A percentile compares a stretch with the other conserved stretches of the same genome.
These are phyloP conservation scores for Hirtodrosophila alboralis DNA, from an alignment of 2,888 invertebrate genomes.

Conservation along the genomic window DNA sequence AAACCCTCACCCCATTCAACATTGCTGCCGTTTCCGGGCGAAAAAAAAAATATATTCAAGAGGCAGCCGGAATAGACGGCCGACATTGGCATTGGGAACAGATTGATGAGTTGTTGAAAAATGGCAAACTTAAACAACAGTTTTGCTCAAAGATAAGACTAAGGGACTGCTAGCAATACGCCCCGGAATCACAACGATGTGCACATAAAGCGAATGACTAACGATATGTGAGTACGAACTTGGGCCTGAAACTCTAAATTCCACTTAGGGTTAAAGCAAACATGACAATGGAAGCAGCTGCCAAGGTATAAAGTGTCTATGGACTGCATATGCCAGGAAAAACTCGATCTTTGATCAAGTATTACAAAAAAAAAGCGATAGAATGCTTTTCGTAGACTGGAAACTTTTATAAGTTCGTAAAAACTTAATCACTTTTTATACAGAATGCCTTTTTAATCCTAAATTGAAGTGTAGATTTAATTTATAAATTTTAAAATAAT, in stretches of 20 bases:
- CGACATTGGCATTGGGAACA: slow-evolving; percentile 61
- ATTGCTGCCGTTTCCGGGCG: slow-evolving; percentile 21
- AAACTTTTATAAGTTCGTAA: too few species aligned
- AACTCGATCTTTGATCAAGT: too few species aligned
- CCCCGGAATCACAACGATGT: slow-evolving; percentile 39
- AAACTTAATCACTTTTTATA: too few species aligned
- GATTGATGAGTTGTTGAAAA: slow-evolving; percentile 81
- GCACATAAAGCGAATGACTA: slow-evolving; percentile 48
- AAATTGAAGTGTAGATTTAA: too few species aligned
- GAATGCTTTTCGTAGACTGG: too few species aligned
- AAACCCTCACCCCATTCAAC: background rate
- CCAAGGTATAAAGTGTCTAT: background rate
- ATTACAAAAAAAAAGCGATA: too few species aligned
- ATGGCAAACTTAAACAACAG: slow-evolving; percentile 79
- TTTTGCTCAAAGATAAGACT: slow-evolving; percentile 46
- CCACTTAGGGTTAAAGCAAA: slow-evolving; percentile 18
- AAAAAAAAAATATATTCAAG: slow-evolving; percentile 24
- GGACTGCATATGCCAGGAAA: too few species aligned
- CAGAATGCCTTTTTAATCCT: too few species aligned
- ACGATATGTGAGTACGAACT: slow-evolving; percentile 33
- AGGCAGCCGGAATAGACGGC: slow-evolving; percentile 38
- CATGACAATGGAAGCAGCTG: slow-evolving; percentile 6
- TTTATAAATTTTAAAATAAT: too few species aligned
- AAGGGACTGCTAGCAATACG: slow-evolving; percentile 14
- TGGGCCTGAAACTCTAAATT: slow-evolving; percentile 2